Conservation (phyloP, 2,113 vertebrate genomes). For the Desmodus rotundus region DNA sequence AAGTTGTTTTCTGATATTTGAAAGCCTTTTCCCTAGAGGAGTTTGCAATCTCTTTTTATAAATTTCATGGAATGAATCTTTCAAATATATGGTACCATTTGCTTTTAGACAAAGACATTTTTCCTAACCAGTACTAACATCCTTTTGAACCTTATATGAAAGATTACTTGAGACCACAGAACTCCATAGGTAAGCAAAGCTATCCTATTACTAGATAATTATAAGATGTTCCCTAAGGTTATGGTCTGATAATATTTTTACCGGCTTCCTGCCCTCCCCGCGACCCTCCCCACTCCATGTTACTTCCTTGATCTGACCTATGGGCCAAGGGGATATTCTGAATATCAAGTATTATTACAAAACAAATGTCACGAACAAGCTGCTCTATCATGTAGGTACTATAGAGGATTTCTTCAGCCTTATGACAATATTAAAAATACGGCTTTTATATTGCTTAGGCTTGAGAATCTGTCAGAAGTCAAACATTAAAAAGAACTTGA, state of each 20-base stretch:
- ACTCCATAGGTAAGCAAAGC: slow-evolving; percentile 44
- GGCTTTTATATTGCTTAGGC: slow-evolving; percentile 37
- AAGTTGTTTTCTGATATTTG: neutral
- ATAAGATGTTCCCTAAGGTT: slow-evolving; percentile 39
- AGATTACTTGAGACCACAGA: slow-evolving; percentile 32
- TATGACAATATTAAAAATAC: slow-evolving; percentile 56
- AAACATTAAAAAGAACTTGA: slow-evolving; percentile 53
- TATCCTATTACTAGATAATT: slow-evolving; percentile 46
- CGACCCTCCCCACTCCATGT: neutral
- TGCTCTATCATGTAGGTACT: slow-evolving; percentile 35
- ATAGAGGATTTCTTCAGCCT: slow-evolving; percentile 34
- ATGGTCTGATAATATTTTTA: neutral
- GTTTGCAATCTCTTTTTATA: neutral
- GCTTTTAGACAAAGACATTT: slow-evolving; percentile 30
- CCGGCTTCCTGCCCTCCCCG: neutral
- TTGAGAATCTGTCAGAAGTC: slow-evolving; percentile 36
- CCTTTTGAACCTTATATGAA: slow-evolving; percentile 27
- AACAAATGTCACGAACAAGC: slow-evolving; percentile 64
- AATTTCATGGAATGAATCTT: neutral
- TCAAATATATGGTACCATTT: neutral
- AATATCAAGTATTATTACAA: slow-evolving; percentile 58
- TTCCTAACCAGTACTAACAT: neutral
- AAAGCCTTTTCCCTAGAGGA: neutral
- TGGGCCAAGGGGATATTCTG: slow-evolving; percentile 11
- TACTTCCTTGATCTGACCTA: slow-evolving; percentile 17